Conservation (phyloP, 2,113 vertebrate genomes). For the Meleagris gallopavo region DNA sequence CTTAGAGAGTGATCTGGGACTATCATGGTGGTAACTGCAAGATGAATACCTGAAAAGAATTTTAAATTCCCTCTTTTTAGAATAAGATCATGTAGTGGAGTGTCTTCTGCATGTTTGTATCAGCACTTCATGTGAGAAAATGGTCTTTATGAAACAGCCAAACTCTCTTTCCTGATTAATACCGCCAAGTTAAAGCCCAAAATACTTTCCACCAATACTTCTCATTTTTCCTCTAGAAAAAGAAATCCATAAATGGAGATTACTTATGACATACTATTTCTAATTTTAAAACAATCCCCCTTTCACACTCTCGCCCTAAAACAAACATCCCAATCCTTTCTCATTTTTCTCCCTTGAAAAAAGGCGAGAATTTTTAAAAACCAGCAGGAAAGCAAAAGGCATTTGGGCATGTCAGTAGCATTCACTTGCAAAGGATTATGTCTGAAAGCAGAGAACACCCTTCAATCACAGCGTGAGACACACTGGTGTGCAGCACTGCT, state of each 20-base stretch:
- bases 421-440: background rate
- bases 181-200: background rate
- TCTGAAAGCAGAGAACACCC: background rate
- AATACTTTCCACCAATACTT: constrained; percentile 39
- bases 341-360: background rate
- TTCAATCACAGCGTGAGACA: background rate
- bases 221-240: constrained; percentile 26
- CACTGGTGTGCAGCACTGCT: background rate
- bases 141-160: background rate
- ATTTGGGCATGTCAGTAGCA: background rate
- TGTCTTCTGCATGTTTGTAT: background rate
- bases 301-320: constrained; percentile 34
- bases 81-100: background rate
- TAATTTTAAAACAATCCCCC: constrained; percentile 45
- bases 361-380: constrained; percentile 31
- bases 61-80: background rate
- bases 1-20: background rate
- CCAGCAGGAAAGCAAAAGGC: constrained; percentile 7
- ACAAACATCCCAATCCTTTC: constrained; percentile 22
- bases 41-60: background rate
- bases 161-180: background rate
- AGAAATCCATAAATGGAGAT: constrained; percentile 15
- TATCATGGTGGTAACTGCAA: background rate
- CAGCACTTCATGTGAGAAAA: background rate
- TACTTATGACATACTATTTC: constrained; percentile 31